phyloP scores from a whole-genome alignment of 92 coral and sea anemone genomes.

The Siderastrea siderea region DNA sequence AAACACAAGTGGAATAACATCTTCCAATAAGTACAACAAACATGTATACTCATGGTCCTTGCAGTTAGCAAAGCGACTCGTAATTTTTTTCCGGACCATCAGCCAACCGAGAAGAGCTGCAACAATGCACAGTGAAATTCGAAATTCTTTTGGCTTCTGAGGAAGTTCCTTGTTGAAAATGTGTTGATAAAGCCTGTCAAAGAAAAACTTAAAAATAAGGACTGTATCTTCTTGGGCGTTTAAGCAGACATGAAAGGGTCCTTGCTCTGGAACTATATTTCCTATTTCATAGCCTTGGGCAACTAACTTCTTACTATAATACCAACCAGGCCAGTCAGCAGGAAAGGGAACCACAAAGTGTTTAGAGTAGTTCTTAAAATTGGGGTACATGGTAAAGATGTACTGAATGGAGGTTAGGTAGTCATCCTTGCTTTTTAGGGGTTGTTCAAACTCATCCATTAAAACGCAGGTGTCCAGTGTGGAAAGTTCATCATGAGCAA shows the following conservation, averaged over 20 bases:
- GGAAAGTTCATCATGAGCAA: conserved; percentile 28
- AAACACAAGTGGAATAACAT: background rate
- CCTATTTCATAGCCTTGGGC: conserved; percentile 13
- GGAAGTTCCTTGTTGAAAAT: conserved; percentile 49
- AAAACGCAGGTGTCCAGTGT: conserved; percentile 43
- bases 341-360: conserved; percentile 45
- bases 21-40: background rate
- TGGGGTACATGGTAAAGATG: background rate
- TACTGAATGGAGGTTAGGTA: conserved; percentile 30
- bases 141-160: conserved; percentile 31
- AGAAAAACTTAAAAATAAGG: conserved; percentile 17
- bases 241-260: conserved; percentile 49
- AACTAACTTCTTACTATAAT: conserved; percentile 47
- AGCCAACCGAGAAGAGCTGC: conserved; percentile 62
- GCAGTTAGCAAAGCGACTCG: background rate
- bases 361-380: background rate
- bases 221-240: conserved; percentile 43
- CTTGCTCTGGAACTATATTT: conserved; percentile 39
- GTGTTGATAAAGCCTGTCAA: conserved; percentile 40
- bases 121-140: background rate
- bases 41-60: background rate
- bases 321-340: conserved; percentile 67
- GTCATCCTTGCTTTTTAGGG: conserved; percentile 44
- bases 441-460: conserved; percentile 54
- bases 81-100: background rate